Evolutionary conservation across 2,797 vertebrate species (phyloP).

Genomic region (Lemur catta): DNA sequence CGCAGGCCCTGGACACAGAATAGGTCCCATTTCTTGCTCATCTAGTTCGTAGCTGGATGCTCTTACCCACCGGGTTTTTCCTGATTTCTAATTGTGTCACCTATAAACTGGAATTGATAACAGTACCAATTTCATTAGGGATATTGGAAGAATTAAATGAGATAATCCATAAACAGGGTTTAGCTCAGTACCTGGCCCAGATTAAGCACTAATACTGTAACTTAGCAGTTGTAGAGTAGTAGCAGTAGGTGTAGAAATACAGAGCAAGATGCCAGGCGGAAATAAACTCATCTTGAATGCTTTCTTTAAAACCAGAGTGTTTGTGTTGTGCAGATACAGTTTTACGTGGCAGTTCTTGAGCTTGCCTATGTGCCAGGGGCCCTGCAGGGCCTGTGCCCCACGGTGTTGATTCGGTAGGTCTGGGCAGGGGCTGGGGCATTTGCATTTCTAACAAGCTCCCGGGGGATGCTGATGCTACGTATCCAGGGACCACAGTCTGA

Average conservation of each 20-base stretch:
- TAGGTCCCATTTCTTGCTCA: neutral
- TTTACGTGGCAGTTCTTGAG: neutral
- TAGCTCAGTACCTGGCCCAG: neutral
- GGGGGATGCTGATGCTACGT: neutral
- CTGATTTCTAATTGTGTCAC: neutral
- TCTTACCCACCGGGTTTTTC: neutral
- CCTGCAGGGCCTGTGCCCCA: fast-evolving
- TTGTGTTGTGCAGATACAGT: neutral
- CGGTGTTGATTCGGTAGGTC: neutral
- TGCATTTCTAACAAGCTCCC: neutral
- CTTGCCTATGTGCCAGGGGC: neutral
- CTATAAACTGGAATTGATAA: neutral
- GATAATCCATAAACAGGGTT: neutral
- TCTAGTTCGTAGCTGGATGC: neutral
- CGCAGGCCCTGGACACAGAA: neutral
- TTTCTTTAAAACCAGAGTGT: neutral
- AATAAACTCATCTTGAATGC: neutral
- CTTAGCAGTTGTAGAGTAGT: neutral
- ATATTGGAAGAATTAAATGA: neutral
- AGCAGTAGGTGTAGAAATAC: neutral
- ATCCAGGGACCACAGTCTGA: neutral
- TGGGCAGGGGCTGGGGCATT: neutral
- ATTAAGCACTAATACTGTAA: neutral
- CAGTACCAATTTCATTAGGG: neutral
- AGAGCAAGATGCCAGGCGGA: neutral